Evolutionary conservation across 2,797 vertebrate species (phyloP).

Genomic region (Hyperoplus lanceolatus): DNA sequence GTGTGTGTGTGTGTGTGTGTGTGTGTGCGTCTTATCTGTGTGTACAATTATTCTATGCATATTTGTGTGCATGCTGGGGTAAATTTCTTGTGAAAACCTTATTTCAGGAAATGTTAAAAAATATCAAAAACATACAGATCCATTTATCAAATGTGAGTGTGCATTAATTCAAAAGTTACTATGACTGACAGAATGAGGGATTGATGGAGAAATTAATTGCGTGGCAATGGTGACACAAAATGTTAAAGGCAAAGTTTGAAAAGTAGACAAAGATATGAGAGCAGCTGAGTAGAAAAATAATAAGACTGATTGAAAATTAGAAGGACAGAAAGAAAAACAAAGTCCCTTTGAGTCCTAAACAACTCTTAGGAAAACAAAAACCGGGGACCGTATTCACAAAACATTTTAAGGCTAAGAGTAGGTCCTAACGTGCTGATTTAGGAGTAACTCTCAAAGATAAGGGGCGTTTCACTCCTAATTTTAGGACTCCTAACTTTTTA

Average conservation of each 20-base stretch:
- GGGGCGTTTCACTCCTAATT: too few relatives aligned
- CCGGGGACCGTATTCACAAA: too few relatives aligned
- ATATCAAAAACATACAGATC: slow-evolving; percentile 30
- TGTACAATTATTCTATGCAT: not conserved
- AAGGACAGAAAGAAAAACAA: slow-evolving; percentile 9
- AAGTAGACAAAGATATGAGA: not conserved
- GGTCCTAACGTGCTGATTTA: too few relatives aligned
- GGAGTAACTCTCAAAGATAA: too few relatives aligned
- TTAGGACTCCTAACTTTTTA: too few relatives aligned
- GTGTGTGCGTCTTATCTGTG: not conserved
- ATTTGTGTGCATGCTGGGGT: not conserved
- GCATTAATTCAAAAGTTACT: not conserved
- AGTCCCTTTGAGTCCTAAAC: slow-evolving; percentile 5
- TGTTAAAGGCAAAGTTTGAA: not conserved
- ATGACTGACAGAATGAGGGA: not conserved
- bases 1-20: not conserved
- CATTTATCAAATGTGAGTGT: slow-evolving; percentile 1
- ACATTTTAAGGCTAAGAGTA: too few relatives aligned
- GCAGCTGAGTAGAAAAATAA: not conserved
- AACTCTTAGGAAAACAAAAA: slow-evolving; percentile 15
- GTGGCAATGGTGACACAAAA: not conserved
- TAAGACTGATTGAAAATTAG: slow-evolving; percentile 8
- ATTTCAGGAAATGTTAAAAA: slow-evolving; percentile 42
- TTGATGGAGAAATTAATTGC: not conserved
- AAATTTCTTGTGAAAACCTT: slow-evolving; percentile 19